These are phyloP conservation scores for Bradypus variegatus DNA, from an alignment of 2,797 vertebrate genomes.

Conservation along the genomic window DNA sequence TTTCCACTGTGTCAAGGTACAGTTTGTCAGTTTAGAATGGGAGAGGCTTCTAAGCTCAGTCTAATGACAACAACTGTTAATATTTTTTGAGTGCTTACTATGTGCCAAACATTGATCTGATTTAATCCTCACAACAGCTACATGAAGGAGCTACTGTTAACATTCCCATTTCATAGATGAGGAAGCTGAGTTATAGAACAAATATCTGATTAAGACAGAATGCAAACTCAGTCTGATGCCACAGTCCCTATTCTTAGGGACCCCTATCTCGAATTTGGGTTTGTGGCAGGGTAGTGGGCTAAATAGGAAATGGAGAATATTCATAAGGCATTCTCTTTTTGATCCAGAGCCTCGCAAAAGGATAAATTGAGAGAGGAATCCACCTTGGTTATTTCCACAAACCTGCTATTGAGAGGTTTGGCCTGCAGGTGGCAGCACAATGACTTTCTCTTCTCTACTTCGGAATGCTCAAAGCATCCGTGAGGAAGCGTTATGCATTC, in stretches of 20 bases:
- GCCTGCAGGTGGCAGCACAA: constrained; percentile 48
- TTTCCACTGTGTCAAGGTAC: not conserved
- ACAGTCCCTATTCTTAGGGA: not conserved
- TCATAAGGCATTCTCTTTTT: not conserved
- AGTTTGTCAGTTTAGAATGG: not conserved
- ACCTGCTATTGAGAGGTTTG: not conserved
- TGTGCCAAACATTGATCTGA: not conserved
- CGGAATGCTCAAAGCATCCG: not conserved
- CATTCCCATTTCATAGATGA: not conserved
- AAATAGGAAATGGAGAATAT: not conserved
- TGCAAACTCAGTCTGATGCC: not conserved
- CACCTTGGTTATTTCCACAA: not conserved
- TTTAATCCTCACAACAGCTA: not conserved
- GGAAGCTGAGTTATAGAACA: not conserved
- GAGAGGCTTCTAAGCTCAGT: not conserved
- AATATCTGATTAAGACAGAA: not conserved
- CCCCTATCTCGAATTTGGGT: not conserved
- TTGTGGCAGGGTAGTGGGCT: not conserved
- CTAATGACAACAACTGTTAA: not conserved
- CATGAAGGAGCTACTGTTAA: not conserved
- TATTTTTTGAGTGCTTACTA: not conserved
- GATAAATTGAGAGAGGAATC: not conserved
- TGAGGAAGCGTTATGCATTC: not conserved
- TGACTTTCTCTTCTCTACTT: not conserved
- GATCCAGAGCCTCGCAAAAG: not conserved